Percentiles rank a stretch among this genome's conserved stretches.
phyloP scores from a whole-genome alignment of 2,888 invertebrate genomes.

The Steinernema hermaphroditum region DNA sequence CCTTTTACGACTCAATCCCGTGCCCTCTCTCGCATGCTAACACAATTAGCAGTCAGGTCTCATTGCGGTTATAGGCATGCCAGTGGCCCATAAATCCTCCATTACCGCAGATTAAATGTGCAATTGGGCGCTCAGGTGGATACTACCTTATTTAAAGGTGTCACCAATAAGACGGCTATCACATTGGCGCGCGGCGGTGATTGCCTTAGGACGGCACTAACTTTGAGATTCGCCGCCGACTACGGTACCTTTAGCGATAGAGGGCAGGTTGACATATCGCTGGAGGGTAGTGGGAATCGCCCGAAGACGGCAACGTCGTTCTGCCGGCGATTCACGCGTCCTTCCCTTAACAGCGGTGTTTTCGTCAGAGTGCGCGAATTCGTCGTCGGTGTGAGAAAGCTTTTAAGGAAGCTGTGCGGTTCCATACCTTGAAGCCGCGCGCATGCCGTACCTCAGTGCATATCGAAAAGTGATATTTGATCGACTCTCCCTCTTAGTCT shows the following conservation, averaged over 20 bases:
- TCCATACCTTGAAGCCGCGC: background rate
- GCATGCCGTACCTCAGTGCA: no score
- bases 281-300: background rate
- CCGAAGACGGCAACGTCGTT: background rate
- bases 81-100: slow-evolving; percentile 30
- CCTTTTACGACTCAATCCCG: slow-evolving; percentile 28
- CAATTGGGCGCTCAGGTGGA: slow-evolving; percentile 28
- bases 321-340: background rate
- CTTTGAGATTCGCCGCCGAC: background rate
- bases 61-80: slow-evolving; percentile 30
- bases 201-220: no score
- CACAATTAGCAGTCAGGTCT: slow-evolving; percentile 30
- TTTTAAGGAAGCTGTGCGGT: background rate
- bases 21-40: slow-evolving; percentile 30
- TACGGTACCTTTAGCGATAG: background rate
- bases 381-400: slow-evolving; percentile 16
- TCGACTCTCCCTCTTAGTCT: slow-evolving; percentile 26
- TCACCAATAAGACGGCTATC: slow-evolving; percentile 16
- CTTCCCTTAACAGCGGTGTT: background rate
- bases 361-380: slow-evolving; percentile 6
- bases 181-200: background rate
- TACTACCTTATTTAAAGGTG: slow-evolving; percentile 28
- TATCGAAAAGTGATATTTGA: slow-evolving; percentile 29
- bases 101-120: slow-evolving; percentile 30
- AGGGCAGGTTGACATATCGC: background rate